A percentile compares a stretch with the other conserved stretches of the same genome.
These are phyloP conservation scores for Cephalopholis sonnerati DNA, from an alignment of 2,113 vertebrate species.

Conservation along the genomic window DNA sequence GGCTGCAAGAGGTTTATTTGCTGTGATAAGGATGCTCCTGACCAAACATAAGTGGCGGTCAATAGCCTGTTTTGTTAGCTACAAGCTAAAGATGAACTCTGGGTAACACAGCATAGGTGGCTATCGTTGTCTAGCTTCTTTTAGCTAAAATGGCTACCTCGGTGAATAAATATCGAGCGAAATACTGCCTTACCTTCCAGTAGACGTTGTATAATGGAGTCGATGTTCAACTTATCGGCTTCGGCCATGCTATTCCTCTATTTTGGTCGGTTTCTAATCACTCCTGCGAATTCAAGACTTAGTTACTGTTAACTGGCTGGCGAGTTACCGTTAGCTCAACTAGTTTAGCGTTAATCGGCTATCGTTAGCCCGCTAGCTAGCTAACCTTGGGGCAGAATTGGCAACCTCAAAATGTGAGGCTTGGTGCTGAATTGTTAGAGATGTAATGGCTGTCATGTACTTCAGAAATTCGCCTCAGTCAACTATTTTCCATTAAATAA, in stretches of 20 bases:
- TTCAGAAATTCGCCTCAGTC: slow-evolving; percentile 42
- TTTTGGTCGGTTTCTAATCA: slow-evolving; percentile 29
- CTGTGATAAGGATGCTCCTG: not conserved
- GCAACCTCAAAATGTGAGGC: slow-evolving; percentile 74
- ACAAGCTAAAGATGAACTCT: slow-evolving; percentile 10
- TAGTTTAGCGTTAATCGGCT: slow-evolving; percentile 80
- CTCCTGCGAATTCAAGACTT: not conserved
- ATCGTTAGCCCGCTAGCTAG: slow-evolving; percentile 76
- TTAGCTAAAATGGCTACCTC: slow-evolving; percentile 76
- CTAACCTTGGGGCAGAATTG: slow-evolving; percentile 77
- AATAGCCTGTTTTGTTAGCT: not conserved
- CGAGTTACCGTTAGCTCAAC: slow-evolving; percentile 61
- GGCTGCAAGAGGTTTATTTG: not conserved
- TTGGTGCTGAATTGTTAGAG: slow-evolving; percentile 20
- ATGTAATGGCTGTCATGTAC: slow-evolving; percentile 51
- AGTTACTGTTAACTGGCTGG: slow-evolving; percentile 25
- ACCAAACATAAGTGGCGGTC: not conserved
- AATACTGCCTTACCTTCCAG: slow-evolving; percentile 89
- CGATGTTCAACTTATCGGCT: slow-evolving; percentile 93
- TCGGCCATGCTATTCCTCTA: slow-evolving; percentile 82
- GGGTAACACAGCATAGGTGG: slow-evolving; percentile 20
- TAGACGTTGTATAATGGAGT: slow-evolving; percentile 95
- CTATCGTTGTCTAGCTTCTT: slow-evolving; percentile 57
- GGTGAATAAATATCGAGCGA: slow-evolving; percentile 48
- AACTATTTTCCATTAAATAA: slow-evolving; percentile 12